Conservation (phyloP, 1,140 invertebrate genomes). For the Drosophila takahashii region DNA sequence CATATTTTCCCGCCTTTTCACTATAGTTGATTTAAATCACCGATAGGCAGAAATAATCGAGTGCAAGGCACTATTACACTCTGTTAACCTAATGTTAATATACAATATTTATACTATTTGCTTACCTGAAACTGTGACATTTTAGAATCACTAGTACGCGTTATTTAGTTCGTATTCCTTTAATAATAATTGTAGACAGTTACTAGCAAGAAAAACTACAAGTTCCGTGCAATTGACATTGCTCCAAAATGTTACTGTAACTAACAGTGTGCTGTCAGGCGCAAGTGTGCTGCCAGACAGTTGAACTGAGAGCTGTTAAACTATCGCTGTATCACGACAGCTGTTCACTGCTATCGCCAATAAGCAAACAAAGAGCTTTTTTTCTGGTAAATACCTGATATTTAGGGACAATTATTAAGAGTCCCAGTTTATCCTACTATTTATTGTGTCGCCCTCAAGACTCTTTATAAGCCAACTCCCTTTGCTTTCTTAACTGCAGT, state of each 20-base stretch:
- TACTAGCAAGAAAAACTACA: too few relatives aligned
- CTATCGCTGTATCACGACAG: conserved; percentile 24
- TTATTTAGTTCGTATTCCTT: too few relatives aligned
- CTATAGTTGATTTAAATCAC: too few relatives aligned
- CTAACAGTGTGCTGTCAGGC: conserved; percentile 5
- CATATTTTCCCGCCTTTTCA: neutral
- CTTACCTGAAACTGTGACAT: too few relatives aligned
- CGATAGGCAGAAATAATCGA: too few relatives aligned
- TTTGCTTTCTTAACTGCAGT: neutral
- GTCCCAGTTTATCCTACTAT: neutral
- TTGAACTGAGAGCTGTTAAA: neutral
- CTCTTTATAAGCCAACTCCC: too few relatives aligned
- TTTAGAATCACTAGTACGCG: too few relatives aligned
- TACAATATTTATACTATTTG: too few relatives aligned
- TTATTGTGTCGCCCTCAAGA: too few relatives aligned
- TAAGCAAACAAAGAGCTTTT: neutral
- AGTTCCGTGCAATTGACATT: neutral
- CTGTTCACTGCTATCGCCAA: conserved; percentile 17
- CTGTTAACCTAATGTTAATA: too few relatives aligned
- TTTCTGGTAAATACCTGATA: neutral
- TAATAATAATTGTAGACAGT: too few relatives aligned
- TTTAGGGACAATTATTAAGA: neutral
- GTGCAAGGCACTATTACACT: too few relatives aligned
- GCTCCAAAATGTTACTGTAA: neutral
- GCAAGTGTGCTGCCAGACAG: conserved; percentile 6